phyloP scores from a whole-genome alignment of 2,888 invertebrate species.

The Exephanes ischioxanthus region DNA sequence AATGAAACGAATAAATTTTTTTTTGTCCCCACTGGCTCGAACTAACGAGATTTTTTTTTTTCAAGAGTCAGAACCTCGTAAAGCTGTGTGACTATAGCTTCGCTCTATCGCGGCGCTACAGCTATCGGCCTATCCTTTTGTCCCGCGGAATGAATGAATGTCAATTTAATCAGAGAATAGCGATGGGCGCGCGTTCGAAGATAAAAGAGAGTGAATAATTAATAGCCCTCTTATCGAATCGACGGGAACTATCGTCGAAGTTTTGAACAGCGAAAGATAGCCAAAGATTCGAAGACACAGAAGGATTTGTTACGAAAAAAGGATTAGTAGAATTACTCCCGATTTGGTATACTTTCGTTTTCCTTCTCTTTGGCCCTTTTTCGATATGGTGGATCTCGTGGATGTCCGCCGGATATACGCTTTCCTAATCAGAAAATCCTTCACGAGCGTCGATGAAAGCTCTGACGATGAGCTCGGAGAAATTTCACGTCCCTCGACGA shows the following conservation, averaged over 20 bases:
- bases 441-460: constrained; percentile 56
- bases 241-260: constrained; percentile 18
- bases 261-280: constrained; percentile 26
- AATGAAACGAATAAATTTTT: constrained; percentile 1
- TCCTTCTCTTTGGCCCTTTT: constrained; percentile 35
- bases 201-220: constrained; percentile 40
- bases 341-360: constrained; percentile 53
- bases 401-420: constrained; percentile 20
- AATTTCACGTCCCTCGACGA: constrained; percentile 32
- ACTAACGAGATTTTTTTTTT: constrained; percentile 18
- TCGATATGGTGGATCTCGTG: constrained; percentile 2
- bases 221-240: constrained; percentile 1
- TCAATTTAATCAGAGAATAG: constrained; percentile 28
- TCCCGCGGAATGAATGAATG: constrained; percentile 29
- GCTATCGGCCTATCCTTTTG: neutral
- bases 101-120: neutral
- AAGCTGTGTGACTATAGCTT: neutral
- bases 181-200: neutral
- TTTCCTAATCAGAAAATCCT: constrained; percentile 57
- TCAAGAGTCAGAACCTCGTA: neutral
- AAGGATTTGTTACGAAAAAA: neutral
- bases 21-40: neutral
- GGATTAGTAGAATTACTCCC: constrained; percentile 66
- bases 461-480: constrained; percentile 39
- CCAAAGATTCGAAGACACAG: constrained; percentile 14